These are phyloP conservation scores for Acronicta alni DNA, from an alignment of 2,888 invertebrate genomes.

Conservation along the genomic window DNA sequence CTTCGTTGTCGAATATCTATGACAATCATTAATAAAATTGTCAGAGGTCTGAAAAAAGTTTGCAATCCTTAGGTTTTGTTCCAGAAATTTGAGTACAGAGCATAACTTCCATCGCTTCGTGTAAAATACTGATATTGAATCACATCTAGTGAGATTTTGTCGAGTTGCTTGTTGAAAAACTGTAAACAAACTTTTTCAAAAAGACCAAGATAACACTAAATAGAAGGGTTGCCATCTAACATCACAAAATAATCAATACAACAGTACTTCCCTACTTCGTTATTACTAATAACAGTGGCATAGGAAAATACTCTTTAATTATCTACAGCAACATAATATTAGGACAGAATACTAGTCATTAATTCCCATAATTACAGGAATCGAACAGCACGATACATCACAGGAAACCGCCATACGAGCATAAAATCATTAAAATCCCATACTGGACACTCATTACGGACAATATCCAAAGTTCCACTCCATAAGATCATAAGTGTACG, in stretches of 20 bases:
- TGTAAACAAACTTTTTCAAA: no score
- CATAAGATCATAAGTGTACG: constrained; percentile 29
- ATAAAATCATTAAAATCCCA: constrained; percentile 51
- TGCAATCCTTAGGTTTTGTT: no score
- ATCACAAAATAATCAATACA: background rate
- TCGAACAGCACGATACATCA: constrained; percentile 37
- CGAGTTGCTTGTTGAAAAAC: no score
- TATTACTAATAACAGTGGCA: background rate
- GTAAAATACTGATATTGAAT: no score
- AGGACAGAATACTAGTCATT: constrained; percentile 22
- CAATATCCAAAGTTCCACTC: background rate
- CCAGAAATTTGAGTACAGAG: no score
- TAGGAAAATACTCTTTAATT: constrained; percentile 14
- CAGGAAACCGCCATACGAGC: constrained; percentile 44
- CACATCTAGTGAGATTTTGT: no score
- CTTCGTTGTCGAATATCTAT: no score
- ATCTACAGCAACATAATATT: constrained; percentile 26
- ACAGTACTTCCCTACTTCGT: background rate
- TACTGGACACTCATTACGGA: constrained; percentile 48
- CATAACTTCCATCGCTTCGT: no score
- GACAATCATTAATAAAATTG: no score
- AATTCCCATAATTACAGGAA: constrained; percentile 44
- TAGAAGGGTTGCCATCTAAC: background rate
- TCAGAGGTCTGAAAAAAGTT: no score
- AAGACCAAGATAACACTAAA: no score